Evolutionary conservation across 1,140 invertebrate genomes (phyloP), one percentile per base, ranked within the genome.

Genomic region (Dendrolimus punctatus): DNA sequence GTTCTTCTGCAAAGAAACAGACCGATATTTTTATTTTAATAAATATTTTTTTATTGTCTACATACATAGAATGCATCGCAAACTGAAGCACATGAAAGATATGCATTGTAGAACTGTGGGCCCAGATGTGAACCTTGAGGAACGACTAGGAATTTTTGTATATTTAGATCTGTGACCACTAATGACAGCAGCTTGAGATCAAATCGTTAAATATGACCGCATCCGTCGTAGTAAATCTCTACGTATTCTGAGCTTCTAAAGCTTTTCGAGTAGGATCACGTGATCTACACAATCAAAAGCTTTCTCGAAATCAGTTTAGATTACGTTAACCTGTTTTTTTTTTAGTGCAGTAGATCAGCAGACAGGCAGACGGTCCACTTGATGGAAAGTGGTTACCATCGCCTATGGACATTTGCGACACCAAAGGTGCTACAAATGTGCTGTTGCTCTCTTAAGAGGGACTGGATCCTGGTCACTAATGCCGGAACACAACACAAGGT

Each of bases 241-340:
- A 8, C 48, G 56, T 5, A 68, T 55, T 6, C 66, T 61, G 7
- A 66, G 56, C 23, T n/a, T 36, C 10, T 49, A 39, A 6, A 66
- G 43, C 48, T 66, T 68, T n/a, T 10, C 5, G 40, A 61, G 23
- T 8, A 68, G 45, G 37, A 71, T 48, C 8, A 52, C 44, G 51
- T 68, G 65, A 46, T 63, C 51, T 40, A 71, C 57, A 8, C 55
- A 49, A 58, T 71, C 65, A 43, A 68, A 71, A 5, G 62, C 62
- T 51, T 70, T 73, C n/a, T 46, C 53, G 37, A 59, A 54, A 40
- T 43, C 49, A 7, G 48, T 50, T 8, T 55, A 55, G 41, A 55
- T 50, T 8, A 55, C 54, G 41, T 55, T 47, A n/a, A 50, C 47
- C 40, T 57, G 55, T n/a, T n/a, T n/a, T n/a, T n/a, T n/a, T n/a